phyloP scores from a whole-genome alignment of 1,140 invertebrate species.

The Lethrus apterus region DNA sequence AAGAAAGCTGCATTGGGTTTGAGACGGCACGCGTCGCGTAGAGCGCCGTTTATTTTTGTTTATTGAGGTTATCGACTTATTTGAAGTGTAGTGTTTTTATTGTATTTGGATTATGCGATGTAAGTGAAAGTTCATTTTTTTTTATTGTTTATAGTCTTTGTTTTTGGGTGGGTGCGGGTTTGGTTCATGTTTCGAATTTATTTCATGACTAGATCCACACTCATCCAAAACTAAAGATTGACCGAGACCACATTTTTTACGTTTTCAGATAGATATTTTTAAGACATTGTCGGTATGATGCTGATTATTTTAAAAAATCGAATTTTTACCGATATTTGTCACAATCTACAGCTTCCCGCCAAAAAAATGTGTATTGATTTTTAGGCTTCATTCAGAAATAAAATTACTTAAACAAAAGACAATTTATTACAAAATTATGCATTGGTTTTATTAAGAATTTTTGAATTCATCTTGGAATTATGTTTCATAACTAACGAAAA shows the following conservation, averaged over 20 bases:
- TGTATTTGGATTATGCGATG: conserved; percentile 1
- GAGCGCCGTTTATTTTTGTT: not conserved
- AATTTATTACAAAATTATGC: too few relatives aligned
- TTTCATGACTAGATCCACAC: conserved; percentile 40
- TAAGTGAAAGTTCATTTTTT: conserved; percentile 5
- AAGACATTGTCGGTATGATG: conserved; percentile 5
- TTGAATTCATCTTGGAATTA: too few relatives aligned
- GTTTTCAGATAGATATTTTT: not conserved
- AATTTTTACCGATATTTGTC: conserved; percentile 12
- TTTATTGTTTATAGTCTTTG: conserved; percentile 2
- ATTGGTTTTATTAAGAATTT: too few relatives aligned
- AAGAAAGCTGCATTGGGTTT: conserved; percentile 3
- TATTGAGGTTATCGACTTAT: not conserved
- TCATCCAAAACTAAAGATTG: conserved; percentile 34
- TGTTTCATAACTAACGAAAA: too few relatives aligned
- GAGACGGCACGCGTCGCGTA: not conserved
- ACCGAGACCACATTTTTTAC: not conserved
- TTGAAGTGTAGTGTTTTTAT: conserved; percentile 3
- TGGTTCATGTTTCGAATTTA: conserved; percentile 32
- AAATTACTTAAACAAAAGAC: too few relatives aligned
- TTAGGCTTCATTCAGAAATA: too few relatives aligned
- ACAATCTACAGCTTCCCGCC: conserved; percentile 9
- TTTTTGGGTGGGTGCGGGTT: conserved; percentile 39
- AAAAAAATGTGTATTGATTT: too few relatives aligned
- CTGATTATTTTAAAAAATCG: not conserved